Evolutionary conservation across 2,888 invertebrate genomes (phyloP), one percentile per base, ranked within the genome.

Genomic region (Andrena bicolor): DNA sequence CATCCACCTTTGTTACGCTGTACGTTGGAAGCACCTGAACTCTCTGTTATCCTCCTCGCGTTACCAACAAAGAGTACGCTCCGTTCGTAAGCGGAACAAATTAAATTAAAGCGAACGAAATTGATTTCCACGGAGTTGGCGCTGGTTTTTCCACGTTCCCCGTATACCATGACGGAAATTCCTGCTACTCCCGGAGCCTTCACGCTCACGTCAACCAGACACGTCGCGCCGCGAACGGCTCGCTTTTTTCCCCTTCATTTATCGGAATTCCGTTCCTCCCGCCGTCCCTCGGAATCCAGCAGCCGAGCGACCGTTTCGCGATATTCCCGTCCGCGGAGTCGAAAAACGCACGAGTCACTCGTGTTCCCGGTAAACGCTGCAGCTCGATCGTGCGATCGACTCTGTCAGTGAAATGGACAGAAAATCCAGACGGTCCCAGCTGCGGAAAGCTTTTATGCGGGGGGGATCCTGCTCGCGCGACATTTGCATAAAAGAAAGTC

Each of bases 401-500:
- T 2, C 2, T 26, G 16, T 13, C 32, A 4, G 64, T 26, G 30
- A 56, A 68, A 53, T 2, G 8, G 16, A 48, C 60, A n/a, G 51
- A 60, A 60, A 41, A 30, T 35, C 13, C 56, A 28, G 32, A 65
- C 41, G 51, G 32, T 26, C 4, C 51, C 48, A 1, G 23, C 8
- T n/a, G 49, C 16, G 58, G 23, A 48, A 72, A 51, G 68, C 58
- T 64, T 78, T 78, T 49, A 26, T 23, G 30, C 16, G n/a, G n/a
- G 41, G 13, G n/a, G 32, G 13, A 20, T 35, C 13, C 26, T 53
- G 30, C 10, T 26, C 10, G 41, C 48, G 65, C 63, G 41, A 35
- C 51, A 60, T 80, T 80, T 70, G 68, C 80, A 68, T 69, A 60
- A 77, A 80, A 83, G 80, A 64, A 77, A 76, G 53, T 65, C 80